These are phyloP conservation scores for Pseudochirops corinnae DNA, from an alignment of 2,797 vertebrate species.

Conservation along the genomic window DNA sequence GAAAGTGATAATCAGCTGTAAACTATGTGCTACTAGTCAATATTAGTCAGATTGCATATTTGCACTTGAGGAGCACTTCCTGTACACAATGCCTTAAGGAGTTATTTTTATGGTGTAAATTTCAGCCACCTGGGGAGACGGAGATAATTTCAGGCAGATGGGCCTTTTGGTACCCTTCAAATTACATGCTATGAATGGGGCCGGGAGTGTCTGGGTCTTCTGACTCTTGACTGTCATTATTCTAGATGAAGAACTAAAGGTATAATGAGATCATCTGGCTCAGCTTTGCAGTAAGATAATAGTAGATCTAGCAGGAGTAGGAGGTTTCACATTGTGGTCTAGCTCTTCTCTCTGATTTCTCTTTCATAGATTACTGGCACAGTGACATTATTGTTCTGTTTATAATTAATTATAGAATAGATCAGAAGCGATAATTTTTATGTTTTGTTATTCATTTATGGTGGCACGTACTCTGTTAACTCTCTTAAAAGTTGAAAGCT, in stretches of 20 bases:
- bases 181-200: background rate
- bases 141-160: conserved; percentile 1
- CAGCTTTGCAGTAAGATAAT: background rate
- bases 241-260: background rate
- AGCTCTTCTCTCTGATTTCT: background rate
- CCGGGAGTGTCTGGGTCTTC: background rate
- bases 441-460: conserved; percentile 6
- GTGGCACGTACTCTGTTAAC: conserved; percentile 22
- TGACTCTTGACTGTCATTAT: background rate
- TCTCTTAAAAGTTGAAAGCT: conserved; percentile 27
- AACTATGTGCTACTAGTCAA: background rate
- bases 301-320: background rate
- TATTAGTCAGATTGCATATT: conserved; percentile 1
- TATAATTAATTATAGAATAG: background rate
- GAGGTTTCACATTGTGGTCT: background rate
- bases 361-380: background rate
- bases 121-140: background rate
- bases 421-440: background rate
- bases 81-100: background rate
- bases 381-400: conserved; percentile 1
- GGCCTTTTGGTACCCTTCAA: background rate
- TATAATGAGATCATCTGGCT: background rate
- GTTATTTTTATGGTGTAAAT: conserved; percentile 2
- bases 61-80: background rate
- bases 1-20: background rate